phyloP scores from a whole-genome alignment of 2,888 invertebrate genomes.

The Erebia palarica region DNA sequence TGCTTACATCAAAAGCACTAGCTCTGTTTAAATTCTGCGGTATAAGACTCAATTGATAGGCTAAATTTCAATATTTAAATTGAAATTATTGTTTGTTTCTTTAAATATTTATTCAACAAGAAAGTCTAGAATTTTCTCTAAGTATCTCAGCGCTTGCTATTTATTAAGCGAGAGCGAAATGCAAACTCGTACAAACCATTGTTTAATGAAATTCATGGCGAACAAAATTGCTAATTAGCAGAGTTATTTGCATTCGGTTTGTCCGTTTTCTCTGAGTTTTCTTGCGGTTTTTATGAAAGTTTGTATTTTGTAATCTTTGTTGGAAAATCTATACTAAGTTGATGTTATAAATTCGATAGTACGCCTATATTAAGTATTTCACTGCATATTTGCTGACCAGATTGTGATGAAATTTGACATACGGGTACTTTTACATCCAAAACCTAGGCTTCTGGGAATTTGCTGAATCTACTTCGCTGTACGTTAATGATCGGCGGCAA shows the following conservation, averaged over 20 bases:
- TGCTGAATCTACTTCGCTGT: too few species aligned
- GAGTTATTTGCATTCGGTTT: constrained; percentile 28
- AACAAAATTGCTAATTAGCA: constrained; percentile 30
- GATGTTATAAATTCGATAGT: too few species aligned
- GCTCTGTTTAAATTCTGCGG: too few species aligned
- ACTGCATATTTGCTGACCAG: too few species aligned
- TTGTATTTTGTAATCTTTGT: constrained; percentile 3
- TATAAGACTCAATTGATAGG: not conserved
- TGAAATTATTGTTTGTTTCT: not conserved
- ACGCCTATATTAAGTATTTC: too few species aligned
- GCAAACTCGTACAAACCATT: constrained; percentile 21
- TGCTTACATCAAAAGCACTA: too few species aligned
- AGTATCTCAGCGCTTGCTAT: not conserved
- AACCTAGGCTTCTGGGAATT: too few species aligned
- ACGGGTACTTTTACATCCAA: too few species aligned
- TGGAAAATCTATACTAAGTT: not conserved
- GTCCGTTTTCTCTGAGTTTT: constrained; percentile 15
- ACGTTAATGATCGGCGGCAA: too few species aligned
- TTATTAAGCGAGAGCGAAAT: constrained; percentile 13
- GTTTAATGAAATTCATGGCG: constrained; percentile 32
- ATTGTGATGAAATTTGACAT: too few species aligned
- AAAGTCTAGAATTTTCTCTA: not conserved
- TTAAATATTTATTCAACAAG: not conserved
- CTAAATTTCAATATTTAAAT: not conserved
- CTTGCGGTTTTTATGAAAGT: constrained; percentile 10